Conservation (phyloP, 2,888 invertebrate species). For the Rotaria magnacalcarata region DNA sequence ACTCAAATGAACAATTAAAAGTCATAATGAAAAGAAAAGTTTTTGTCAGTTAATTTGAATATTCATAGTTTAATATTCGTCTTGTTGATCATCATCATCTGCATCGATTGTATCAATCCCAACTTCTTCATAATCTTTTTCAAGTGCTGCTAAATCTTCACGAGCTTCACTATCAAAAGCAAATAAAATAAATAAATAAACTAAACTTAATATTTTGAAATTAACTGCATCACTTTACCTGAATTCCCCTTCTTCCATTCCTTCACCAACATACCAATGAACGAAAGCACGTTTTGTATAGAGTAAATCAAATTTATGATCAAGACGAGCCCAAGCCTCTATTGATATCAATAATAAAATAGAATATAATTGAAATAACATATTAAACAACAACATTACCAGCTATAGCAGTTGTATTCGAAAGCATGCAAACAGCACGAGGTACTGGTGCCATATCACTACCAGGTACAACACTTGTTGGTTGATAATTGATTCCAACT, state of each 20-base stretch:
- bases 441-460: constrained; percentile 70
- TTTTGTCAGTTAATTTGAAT: neutral
- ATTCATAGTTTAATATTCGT: neutral
- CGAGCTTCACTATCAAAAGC: constrained; percentile 47
- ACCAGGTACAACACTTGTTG: constrained; percentile 74
- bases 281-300: constrained; percentile 53
- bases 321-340: constrained; percentile 59
- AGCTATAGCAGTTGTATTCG: constrained; percentile 62
- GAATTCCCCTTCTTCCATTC: constrained; percentile 72
- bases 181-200: too few species aligned
- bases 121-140: constrained; percentile 57
- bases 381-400: constrained; percentile 45
- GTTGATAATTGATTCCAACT: constrained; percentile 75
- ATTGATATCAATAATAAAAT: constrained; percentile 54
- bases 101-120: constrained; percentile 53
- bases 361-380: neutral
- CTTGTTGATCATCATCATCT: neutral
- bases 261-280: constrained; percentile 60
- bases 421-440: constrained; percentile 60
- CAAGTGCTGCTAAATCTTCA: constrained; percentile 53
- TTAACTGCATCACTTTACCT: constrained; percentile 65
- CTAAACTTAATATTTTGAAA: neutral
- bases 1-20: neutral
- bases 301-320: constrained; percentile 56
- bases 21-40: neutral